Conservation (phyloP, 1,140 invertebrate species). For the Bombus polaris region DNA sequence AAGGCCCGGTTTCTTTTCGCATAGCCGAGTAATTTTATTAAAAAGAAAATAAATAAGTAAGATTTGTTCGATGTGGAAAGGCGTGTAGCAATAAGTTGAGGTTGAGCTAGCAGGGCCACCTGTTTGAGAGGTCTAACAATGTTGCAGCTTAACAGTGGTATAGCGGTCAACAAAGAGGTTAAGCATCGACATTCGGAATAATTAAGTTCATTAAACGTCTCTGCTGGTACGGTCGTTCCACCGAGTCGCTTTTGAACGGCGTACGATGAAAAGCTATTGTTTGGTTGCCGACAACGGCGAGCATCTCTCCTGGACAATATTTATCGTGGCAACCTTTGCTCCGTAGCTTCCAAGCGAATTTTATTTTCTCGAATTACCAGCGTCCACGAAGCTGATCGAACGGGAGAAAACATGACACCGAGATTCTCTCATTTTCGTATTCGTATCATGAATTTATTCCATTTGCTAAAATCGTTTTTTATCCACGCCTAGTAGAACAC, state of each 20-base stretch:
- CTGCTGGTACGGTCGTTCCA: conserved; percentile 45
- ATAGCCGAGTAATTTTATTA: background rate
- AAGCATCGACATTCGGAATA: conserved; percentile 55
- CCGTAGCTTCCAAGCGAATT: conserved; percentile 40
- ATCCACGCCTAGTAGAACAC: background rate
- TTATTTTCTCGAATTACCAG: conserved; percentile 55
- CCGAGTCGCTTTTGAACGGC: conserved; percentile 51
- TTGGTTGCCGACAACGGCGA: conserved; percentile 27
- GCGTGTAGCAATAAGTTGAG: background rate
- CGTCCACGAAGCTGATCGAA: background rate
- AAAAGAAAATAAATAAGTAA: background rate
- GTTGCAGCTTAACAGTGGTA: conserved; percentile 39
- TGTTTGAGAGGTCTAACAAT: conserved; percentile 36
- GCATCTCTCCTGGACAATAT: conserved; percentile 52
- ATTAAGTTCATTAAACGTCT: conserved; percentile 57
- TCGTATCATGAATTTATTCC: background rate
- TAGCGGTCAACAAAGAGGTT: conserved; percentile 54
- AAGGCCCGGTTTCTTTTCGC: background rate
- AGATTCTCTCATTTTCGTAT: background rate
- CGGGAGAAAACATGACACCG: background rate
- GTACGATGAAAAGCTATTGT: conserved; percentile 61
- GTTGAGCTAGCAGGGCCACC: conserved; percentile 15
- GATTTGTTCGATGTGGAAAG: background rate
- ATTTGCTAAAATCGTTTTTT: too few relatives aligned
- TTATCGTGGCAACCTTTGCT: conserved; percentile 65